phyloP scores from a whole-genome alignment of 2,113 vertebrate genomes.

The Proterorhinus semilunaris region DNA sequence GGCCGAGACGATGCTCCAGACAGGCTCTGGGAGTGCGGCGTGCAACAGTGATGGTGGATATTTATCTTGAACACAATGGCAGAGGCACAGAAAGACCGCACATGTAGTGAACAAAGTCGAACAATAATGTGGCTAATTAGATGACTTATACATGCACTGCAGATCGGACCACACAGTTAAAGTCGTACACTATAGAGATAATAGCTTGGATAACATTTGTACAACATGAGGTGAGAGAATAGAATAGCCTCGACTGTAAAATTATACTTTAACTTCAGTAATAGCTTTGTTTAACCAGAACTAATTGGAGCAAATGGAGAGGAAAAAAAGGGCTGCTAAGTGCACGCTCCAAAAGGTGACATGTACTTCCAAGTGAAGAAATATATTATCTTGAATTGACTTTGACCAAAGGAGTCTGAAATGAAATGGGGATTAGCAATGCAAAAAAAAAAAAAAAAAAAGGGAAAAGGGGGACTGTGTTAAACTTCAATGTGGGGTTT shows the following conservation, averaged over 20 bases:
- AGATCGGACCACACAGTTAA: constrained; percentile 28
- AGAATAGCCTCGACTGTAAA: no score
- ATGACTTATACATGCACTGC: constrained; percentile 34
- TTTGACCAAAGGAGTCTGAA: background rate
- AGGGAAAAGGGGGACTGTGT: background rate
- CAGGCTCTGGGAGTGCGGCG: constrained; percentile 37
- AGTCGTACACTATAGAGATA: constrained; percentile 21
- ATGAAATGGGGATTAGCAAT: background rate
- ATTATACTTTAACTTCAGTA: no score
- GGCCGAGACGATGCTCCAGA: constrained; percentile 23
- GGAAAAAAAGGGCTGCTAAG: no score
- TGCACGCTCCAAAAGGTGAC: background rate
- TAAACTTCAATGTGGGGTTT: background rate
- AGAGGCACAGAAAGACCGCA: constrained; percentile 15
- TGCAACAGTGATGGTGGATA: constrained; percentile 24
- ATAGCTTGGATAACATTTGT: constrained; percentile 6
- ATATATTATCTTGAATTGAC: background rate
- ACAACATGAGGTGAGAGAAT: background rate
- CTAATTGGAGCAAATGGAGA: no score
- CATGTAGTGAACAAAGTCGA: constrained; percentile 44
- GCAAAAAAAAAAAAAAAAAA: background rate
- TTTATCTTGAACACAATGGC: constrained; percentile 17
- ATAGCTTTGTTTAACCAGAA: no score
- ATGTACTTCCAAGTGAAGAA: background rate
- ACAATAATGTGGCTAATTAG: constrained; percentile 55